Conservation (phyloP, 2,888 invertebrate genomes). For the Leptodirus hochenwartii region DNA sequence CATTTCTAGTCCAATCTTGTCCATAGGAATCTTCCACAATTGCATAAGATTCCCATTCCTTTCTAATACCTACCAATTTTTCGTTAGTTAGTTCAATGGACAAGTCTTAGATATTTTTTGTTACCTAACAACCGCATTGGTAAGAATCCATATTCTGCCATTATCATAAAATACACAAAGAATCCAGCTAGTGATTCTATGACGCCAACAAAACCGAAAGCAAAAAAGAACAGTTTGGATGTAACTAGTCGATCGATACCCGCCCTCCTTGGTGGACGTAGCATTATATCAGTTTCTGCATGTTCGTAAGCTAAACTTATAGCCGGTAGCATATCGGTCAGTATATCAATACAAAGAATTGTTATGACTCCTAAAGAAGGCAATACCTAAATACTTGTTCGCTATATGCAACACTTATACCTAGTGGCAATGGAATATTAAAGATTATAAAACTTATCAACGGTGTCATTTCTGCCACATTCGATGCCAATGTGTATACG, state of each 20-base stretch:
- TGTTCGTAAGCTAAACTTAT: conserved; percentile 64
- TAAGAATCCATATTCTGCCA: conserved; percentile 58
- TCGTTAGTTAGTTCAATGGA: conserved; percentile 31
- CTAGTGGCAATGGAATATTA: conserved; percentile 26
- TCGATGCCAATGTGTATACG: conserved; percentile 61
- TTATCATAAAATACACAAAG: conserved; percentile 60
- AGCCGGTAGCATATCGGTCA: conserved; percentile 62
- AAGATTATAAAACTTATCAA: conserved; percentile 47
- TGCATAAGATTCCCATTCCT: conserved; percentile 51
- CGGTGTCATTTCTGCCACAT: conserved; percentile 66
- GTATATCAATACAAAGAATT: conserved; percentile 48
- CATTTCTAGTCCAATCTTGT: conserved; percentile 51
- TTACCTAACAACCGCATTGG: conserved; percentile 22
- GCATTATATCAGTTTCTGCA: conserved; percentile 61
- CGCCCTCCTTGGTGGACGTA: conserved; percentile 34
- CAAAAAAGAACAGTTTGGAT: conserved; percentile 48
- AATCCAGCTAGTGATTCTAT: conserved; percentile 71
- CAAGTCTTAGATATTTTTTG: no score
- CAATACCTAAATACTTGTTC: neutral
- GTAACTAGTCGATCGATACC: conserved; percentile 35
- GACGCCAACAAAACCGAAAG: conserved; percentile 74
- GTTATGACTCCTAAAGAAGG: conserved; percentile 40
- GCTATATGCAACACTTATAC: conserved; percentile 4
- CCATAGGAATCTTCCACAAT: conserved; percentile 56
- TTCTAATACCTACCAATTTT: conserved; percentile 12